Base-by-base conservation (phyloP, 2,888 invertebrate species). In the Leuctra nigra region DNA sequence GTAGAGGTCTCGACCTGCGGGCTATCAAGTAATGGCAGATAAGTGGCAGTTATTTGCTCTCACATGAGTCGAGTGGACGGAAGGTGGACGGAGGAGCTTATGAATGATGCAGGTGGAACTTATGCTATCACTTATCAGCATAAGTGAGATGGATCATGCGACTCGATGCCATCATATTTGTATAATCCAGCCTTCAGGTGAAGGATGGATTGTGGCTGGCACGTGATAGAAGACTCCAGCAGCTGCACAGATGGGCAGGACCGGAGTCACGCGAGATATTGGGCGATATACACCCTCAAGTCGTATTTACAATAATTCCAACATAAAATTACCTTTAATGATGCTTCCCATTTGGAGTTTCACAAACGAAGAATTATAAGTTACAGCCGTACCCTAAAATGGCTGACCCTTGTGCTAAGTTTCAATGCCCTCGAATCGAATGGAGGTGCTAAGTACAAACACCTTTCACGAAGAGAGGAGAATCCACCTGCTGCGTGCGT, bases 311-410 rank as follows among this genome's bases (percentile, higher is more conserved):
- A 35, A 50, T 50, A 50, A 50, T 50, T 50, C 22, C 20, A 35
- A 35, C 50, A 50, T 50, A 50, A 33, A 33, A 50, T 50, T 50
- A 50, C 50, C 50, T 50, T 18, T 50, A 50, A 50, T 50, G 50
- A 11, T 29, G 29, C 6, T 29, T 6, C 11, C 6, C 11, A 7
- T 29, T 29, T 29, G 6, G 6, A 7, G 6, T 29, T 20, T 44
- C 23, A 4, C 6, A 23, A 44, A 20, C n/a, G 22, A 44, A 22
- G 22, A 44, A 44, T 44, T 44, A 44, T 44, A 7, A 29, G 7
- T 29, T 6, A n/a, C 39, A 20, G 22, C 44, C 44, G 44, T 20
- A 11, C 44, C 44, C 23, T 23, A 20, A 44, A 7, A 7, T 29
- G 29, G 11, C 11, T 29, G 29, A 29, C 11, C 7, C 7, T 11